phyloP scores from a whole-genome alignment of 2,797 vertebrate species.

The Malacoctenus gilli region DNA sequence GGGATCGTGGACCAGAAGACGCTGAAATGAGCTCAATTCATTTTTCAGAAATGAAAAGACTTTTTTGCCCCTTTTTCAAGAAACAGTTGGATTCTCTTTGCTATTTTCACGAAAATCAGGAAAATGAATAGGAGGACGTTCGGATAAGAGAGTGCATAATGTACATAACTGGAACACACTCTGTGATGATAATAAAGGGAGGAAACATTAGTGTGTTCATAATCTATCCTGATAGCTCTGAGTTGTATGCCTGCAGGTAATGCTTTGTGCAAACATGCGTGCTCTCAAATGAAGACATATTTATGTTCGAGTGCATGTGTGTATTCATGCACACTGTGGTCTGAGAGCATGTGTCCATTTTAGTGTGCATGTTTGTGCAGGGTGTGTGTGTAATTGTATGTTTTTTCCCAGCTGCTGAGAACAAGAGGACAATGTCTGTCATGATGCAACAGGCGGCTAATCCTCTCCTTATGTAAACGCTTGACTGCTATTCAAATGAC shows the following conservation, averaged over 20 bases:
- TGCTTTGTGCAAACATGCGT: not conserved
- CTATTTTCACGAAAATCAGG: too few species aligned
- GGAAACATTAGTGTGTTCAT: not conserved
- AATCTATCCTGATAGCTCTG: slow-evolving; percentile 3
- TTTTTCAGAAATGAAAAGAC: slow-evolving; percentile 45
- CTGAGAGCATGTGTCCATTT: slow-evolving; percentile 19
- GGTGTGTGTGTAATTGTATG: slow-evolving; percentile 35
- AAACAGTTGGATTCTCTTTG: slow-evolving; percentile 10
- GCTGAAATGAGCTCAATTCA: slow-evolving; percentile 65
- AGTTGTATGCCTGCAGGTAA: not conserved
- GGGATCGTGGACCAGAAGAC: slow-evolving; percentile 60
- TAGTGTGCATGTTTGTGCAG: slow-evolving; percentile 32
- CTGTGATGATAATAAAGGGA: not conserved
- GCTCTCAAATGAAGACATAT: not conserved
- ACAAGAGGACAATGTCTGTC: slow-evolving; percentile 62
- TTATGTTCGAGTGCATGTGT: not conserved
- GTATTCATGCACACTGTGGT: slow-evolving; percentile 5
- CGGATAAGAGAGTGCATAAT: too few species aligned
- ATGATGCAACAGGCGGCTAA: slow-evolving; percentile 72
- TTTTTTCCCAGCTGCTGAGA: slow-evolving; percentile 50
- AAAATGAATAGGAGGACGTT: too few species aligned
- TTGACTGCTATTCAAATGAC: slow-evolving; percentile 73
- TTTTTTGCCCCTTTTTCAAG: slow-evolving; percentile 27
- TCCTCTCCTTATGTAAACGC: slow-evolving; percentile 73
- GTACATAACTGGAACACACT: too few species aligned